Percentiles rank a stretch among this genome's conserved stretches.
These are phyloP conservation scores for Lagodon rhomboides DNA, from an alignment of 2,797 vertebrate genomes.

Conservation along the genomic window DNA sequence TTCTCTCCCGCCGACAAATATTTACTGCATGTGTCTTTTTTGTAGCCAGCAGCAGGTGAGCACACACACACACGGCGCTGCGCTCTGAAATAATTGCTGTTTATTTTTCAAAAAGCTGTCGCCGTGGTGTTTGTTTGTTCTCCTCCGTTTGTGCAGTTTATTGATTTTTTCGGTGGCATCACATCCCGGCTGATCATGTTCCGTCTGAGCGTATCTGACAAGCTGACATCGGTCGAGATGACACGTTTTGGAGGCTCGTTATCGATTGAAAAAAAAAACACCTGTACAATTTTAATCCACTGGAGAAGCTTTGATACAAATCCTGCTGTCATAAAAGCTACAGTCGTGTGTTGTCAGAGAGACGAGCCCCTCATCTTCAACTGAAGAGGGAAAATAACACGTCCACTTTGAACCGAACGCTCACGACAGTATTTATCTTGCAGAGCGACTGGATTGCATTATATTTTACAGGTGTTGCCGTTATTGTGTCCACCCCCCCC, in stretches of 20 bases:
- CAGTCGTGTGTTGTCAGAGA: neutral
- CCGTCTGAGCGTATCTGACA: conserved; percentile 29
- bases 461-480: conserved; percentile 64
- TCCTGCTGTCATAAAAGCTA: neutral
- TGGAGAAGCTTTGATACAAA: neutral
- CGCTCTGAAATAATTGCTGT: conserved; percentile 43
- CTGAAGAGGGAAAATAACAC: neutral
- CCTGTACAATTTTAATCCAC: neutral
- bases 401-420: conserved; percentile 2
- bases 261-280: conserved; percentile 11
- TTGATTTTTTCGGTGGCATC: conserved; percentile 38
- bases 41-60: conserved; percentile 7
- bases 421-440: neutral
- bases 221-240: conserved; percentile 24
- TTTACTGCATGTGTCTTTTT: conserved; percentile 30
- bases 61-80: neutral
- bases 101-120: conserved; percentile 31
- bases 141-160: conserved; percentile 49
- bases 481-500: conserved; percentile 57
- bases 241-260: conserved; percentile 3
- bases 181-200: conserved; percentile 24
- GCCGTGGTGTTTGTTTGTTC: conserved; percentile 29
- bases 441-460: conserved; percentile 18
- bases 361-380: neutral
- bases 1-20: conserved; percentile 32